A percentile compares a stretch with the other conserved stretches of the same genome.
phyloP scores from a whole-genome alignment of 2,113 vertebrate species.

The Lophura nycthemera region DNA sequence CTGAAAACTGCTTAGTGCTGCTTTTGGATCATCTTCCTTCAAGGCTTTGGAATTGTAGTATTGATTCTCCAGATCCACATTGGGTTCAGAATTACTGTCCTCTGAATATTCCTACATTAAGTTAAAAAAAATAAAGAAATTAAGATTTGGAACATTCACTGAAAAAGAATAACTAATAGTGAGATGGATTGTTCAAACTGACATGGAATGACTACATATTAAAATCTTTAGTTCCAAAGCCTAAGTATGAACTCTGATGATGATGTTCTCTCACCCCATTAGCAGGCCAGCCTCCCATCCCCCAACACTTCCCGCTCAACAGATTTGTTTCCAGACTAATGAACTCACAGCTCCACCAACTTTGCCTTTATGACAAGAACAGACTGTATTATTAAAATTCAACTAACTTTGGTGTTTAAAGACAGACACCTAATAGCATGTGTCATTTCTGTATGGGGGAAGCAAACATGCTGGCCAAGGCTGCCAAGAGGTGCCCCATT shows the following conservation, averaged over 20 bases:
- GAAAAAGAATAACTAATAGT: neutral
- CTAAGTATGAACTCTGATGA: accelerated
- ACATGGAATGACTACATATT: accelerated
- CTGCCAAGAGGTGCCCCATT: neutral
- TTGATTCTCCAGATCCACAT: constrained; percentile 99
- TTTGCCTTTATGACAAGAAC: neutral
- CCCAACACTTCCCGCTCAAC: neutral
- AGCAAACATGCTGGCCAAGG: neutral
- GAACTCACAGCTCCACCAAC: neutral
- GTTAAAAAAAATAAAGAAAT: neutral
- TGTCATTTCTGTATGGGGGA: neutral
- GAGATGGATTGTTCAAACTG: neutral
- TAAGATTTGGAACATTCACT: neutral
- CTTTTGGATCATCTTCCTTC: constrained; percentile 99
- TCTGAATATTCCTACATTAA: constrained; percentile 93
- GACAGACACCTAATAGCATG: neutral
- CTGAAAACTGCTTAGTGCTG: constrained; percentile 97
- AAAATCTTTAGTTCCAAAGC: neutral
- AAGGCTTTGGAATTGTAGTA: constrained; percentile 99
- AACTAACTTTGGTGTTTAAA: neutral
- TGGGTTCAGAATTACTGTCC: constrained; percentile 99
- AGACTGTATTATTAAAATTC: neutral
- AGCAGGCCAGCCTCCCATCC: neutral
- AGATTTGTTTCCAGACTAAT: neutral
- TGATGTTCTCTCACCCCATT: neutral